Evolutionary conservation across 1,140 invertebrate species (phyloP).

Genomic region (Phortica variegata): DNA sequence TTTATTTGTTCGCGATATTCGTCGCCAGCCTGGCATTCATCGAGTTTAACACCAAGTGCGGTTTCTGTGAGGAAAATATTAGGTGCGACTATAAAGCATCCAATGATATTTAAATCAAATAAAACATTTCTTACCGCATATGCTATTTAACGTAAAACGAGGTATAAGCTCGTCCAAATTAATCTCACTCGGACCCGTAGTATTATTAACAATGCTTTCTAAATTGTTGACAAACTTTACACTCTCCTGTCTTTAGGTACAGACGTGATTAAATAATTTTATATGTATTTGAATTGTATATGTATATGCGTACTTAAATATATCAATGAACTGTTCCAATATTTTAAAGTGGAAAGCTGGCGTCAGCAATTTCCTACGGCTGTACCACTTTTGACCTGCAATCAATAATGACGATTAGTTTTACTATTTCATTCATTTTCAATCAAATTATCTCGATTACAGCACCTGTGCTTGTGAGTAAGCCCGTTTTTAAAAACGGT

Average conservation of each 20-base stretch:
- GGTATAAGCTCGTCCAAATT: constrained; percentile 63
- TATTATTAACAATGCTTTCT: constrained; percentile 12
- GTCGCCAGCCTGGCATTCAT: constrained; percentile 28
- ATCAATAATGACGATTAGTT: not conserved
- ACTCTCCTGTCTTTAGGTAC: constrained; percentile 56
- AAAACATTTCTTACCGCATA: constrained; percentile 63
- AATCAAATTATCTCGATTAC: not conserved
- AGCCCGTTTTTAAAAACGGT: constrained; percentile 68
- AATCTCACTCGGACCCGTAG: constrained; percentile 24
- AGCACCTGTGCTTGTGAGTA: constrained; percentile 66
- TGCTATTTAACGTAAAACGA: constrained; percentile 74
- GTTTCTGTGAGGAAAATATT: constrained; percentile 66
- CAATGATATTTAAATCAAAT: not conserved
- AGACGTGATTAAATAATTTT: constrained; percentile 48
- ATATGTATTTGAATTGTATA: not conserved
- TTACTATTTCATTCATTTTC: not conserved
- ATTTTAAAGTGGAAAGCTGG: constrained; percentile 90
- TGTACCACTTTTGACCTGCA: constrained; percentile 70
- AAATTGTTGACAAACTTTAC: constrained; percentile 42
- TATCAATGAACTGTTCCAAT: constrained; percentile 72
- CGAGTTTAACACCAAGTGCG: constrained; percentile 71
- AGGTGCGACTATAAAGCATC: not conserved
- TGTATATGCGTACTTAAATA: constrained; percentile 63
- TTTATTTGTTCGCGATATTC: constrained; percentile 31
- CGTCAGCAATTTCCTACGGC: constrained; percentile 77